A percentile compares a stretch with the other conserved stretches of the same genome.
Evolutionary conservation across 2,113 vertebrate species (phyloP).

Genomic region (Alouatta palliata): DNA sequence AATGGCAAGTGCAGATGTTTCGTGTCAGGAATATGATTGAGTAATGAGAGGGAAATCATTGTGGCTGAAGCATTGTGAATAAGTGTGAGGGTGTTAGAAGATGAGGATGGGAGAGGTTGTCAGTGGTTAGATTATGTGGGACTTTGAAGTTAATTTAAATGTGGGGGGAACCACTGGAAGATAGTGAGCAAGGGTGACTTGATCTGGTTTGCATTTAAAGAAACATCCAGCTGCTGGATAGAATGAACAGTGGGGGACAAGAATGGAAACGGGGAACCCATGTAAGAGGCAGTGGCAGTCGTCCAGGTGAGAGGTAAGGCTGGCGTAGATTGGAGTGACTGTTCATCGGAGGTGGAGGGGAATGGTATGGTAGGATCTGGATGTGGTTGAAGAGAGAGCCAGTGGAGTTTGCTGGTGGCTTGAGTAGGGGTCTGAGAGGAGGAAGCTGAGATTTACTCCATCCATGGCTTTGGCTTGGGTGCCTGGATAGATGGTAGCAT

Average conservation of each 20-base stretch:
- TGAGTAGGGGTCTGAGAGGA: not conserved
- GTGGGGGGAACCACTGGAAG: not conserved
- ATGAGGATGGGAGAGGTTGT: not conserved
- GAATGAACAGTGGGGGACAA: not conserved
- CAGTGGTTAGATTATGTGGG: not conserved
- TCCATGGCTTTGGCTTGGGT: not conserved
- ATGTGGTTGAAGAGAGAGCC: too few relatives aligned
- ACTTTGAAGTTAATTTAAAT: not conserved
- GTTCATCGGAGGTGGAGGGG: too few relatives aligned
- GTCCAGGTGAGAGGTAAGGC: not conserved
- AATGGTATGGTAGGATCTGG: not conserved
- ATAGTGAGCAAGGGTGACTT: not conserved
- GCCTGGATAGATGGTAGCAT: not conserved
- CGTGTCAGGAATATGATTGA: not conserved
- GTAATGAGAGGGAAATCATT: not conserved
- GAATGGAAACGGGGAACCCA: not conserved
- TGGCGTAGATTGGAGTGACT: not conserved
- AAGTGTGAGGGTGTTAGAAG: not conserved
- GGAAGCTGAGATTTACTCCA: not conserved
- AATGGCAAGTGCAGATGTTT: not conserved
- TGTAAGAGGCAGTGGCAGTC: not conserved
- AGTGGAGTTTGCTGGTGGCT: not conserved
- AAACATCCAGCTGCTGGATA: not conserved
- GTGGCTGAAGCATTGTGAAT: not conserved
- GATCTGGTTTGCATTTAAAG: not conserved